Percentiles rank a stretch among this genome's conserved stretches.
Evolutionary conservation across 30 jellyfish, hydroid and myxozoan species (phyloP).

Genomic region (Mastigias papua): DNA sequence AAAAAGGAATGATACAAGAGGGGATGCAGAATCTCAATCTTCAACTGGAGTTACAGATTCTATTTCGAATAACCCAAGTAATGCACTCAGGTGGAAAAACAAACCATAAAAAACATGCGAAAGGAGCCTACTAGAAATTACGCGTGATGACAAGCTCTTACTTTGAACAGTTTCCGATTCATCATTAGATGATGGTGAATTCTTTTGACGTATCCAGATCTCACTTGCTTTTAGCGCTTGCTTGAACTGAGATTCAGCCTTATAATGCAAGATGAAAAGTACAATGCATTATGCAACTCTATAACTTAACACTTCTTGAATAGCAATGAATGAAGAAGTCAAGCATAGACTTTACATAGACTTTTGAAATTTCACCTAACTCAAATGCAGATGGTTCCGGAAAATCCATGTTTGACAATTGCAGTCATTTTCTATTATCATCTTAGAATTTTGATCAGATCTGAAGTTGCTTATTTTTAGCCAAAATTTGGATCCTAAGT

Average conservation of each 20-base stretch:
- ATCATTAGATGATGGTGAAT: constrained; percentile 81
- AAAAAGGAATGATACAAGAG: background rate
- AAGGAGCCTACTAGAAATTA: background rate
- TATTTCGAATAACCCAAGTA: too few species aligned
- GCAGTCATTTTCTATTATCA: too few species aligned
- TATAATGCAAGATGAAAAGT: background rate
- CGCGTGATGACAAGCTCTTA: constrained; percentile 15
- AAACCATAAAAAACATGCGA: background rate
- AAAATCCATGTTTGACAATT: too few species aligned
- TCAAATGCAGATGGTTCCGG: too few species aligned
- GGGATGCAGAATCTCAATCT: too few species aligned
- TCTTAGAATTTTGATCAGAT: too few species aligned
- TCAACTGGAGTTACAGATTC: too few species aligned
- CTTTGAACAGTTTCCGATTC: constrained; percentile 93
- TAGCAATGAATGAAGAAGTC: too few species aligned
- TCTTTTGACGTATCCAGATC: constrained; percentile 79
- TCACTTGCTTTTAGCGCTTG: constrained; percentile 96
- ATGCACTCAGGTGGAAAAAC: background rate
- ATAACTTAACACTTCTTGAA: background rate
- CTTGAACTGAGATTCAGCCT: constrained; percentile 95
- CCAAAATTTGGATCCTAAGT: too few species aligned
- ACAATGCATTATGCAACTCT: background rate
- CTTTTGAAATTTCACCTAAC: too few species aligned
- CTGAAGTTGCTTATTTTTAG: too few species aligned
- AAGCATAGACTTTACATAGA: too few species aligned